Evolutionary conservation across 2,113 vertebrate genomes (phyloP), one percentile per base, ranked within the genome.

Genomic region (Lasiurus borealis): DNA sequence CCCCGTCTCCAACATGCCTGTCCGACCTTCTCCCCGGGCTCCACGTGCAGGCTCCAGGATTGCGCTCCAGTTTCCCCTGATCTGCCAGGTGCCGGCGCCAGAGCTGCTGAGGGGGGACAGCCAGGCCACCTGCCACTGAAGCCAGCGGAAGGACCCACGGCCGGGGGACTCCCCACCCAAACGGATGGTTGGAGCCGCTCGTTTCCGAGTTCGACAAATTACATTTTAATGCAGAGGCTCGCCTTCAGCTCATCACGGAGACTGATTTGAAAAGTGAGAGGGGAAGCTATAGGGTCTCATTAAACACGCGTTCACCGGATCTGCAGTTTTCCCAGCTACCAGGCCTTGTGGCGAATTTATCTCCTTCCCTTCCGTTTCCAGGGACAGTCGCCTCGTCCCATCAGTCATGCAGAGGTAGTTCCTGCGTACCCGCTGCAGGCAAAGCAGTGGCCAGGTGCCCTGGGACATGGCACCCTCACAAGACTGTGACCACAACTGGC

Each of bases 221-320:
- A 71, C n/a, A 92, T 76, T 64, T 85, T 88, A 93, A 88, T 73
- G 40, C 0, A 46, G 85, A 88, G 85, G 71, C 75, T 94, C 66
- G 64, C 23, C 40, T 82, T 78, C 81, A 0, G 46, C 85, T 95
- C 77, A 19, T n/a, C 23, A n/a, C 25, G 68, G 89, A 76, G 82
- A 44, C 25, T 66, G 44, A 85, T 52, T 73, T 9, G n/a, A 83
- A 76, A 81, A 48, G 21, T 13, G 57, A 34, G 64, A 68, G 72
- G 76, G 76, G 71, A 44, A n/a, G 19, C 34, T 34, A 3, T 8
- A 11, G 3, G 64, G 44, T 52, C 66, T 82, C 44, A 15, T 64
- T 48, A 44, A 36, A 29, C 48, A 78, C 2, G 23, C 18, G 21
- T 29, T 92, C n/a, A 23, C 40, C 44, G 19, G 10, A 27, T n/a